Evolutionary conservation across 2,113 vertebrate species (phyloP).

Genomic region (Eidolon helvum): DNA sequence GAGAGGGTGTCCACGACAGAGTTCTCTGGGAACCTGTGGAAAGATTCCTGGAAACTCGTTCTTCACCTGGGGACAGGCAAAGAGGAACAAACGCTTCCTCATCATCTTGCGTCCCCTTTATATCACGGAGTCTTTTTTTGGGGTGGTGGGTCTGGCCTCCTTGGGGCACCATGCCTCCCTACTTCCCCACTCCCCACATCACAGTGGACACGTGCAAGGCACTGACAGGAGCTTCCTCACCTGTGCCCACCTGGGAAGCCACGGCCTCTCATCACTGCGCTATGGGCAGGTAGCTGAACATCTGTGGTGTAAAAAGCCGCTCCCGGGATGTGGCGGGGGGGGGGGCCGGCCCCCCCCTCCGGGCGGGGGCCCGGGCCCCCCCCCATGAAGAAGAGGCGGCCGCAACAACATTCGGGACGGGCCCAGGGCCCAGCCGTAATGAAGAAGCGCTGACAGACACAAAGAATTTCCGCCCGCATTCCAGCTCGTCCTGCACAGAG

Average conservation of each 20-base stretch:
- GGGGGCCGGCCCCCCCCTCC: neutral
- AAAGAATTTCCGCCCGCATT: neutral
- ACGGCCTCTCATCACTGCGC: rapidly evolving
- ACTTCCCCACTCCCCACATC: rapidly evolving
- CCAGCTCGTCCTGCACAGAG: rapidly evolving
- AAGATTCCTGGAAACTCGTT: neutral
- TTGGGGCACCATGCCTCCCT: rapidly evolving
- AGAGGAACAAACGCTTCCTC: no score
- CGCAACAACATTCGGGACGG: no score
- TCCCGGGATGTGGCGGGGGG: rapidly evolving
- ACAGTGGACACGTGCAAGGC: rapidly evolving
- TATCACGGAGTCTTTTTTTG: rapidly evolving
- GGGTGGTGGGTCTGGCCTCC: rapidly evolving
- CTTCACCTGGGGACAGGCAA: neutral
- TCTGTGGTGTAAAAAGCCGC: neutral
- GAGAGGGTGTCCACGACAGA: no score
- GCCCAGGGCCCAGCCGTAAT: neutral
- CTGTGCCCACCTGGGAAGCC: neutral
- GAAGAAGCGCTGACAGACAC: conserved; percentile 11
- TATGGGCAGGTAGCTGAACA: neutral
- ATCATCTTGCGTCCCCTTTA: rapidly evolving
- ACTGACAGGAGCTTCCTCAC: neutral
- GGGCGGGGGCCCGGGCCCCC: neutral
- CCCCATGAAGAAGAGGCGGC: no score
- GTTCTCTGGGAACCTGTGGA: neutral